Evolutionary conservation across 2,113 vertebrate genomes (phyloP), one percentile per base, ranked within the genome.

Genomic region (Zeus faber): DNA sequence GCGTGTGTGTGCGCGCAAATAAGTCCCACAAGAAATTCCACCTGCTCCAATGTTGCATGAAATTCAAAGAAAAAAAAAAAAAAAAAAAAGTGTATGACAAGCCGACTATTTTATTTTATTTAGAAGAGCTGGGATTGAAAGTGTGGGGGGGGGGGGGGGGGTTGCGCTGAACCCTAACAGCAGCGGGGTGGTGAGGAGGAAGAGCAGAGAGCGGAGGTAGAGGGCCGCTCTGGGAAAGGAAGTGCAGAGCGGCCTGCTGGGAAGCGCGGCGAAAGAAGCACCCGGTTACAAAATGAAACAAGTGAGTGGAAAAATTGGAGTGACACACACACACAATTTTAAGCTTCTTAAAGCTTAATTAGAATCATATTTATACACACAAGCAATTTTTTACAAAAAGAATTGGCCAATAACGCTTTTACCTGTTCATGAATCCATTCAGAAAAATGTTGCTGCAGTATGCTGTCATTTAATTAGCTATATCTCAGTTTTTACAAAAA

Each of bases 221-320:
- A 71, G 70, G 82, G 81, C 76, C 83, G 70, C 71, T 62, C 46
- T 68, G 69, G 71, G 78, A 80, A 66, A 81, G 79, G 82, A 87
- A 87, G 64, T 68, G 47, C 65, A 48, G 55, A 56, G 51, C 65
- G 72, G 74, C 80, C 76, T 65, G 37, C 71, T 81, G 79, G 63
- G 61, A 71, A 66, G 60, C 70, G n/a, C n/a, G n/a, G n/a, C n/a
- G n/a, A n/a, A n/a, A n/a, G n/a, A n/a, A n/a, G 31, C 31, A 4
- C 31, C 8, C 2, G 2, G 31, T 13, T 5, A 33, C 13, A 10
- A 8, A 33, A 33, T 33, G 8, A 33, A 8, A 33, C 8, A 33
- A 13, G 29, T 33, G 13, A 33, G 29, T 6, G 29, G 29, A 33
- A 7, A 33, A 13, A 33, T 8, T 4, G 31, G 33, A 26, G n/a